Evolutionary conservation across 37 sponge, comb jelly and placozoan species (phyloP).

Genomic region (Mnemiopsis leidyi): DNA sequence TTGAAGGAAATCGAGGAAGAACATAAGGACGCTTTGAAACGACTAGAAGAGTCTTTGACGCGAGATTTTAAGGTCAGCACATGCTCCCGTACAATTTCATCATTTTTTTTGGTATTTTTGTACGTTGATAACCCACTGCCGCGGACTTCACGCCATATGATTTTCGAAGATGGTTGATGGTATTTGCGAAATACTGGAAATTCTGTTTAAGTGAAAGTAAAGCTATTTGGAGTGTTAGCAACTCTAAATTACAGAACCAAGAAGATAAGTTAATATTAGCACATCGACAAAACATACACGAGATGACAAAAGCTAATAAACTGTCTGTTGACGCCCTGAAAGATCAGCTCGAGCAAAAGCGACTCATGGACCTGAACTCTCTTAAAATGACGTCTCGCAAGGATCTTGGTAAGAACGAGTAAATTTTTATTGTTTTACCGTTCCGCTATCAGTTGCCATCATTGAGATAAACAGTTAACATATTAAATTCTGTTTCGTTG

Average conservation of each 20-base stretch:
- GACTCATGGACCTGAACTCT: conserved; percentile 27
- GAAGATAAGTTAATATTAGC: conserved; percentile 55
- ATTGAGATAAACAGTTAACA: background rate
- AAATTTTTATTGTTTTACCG: background rate
- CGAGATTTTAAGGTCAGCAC: background rate
- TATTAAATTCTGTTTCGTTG: too few species aligned
- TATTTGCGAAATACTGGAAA: too few species aligned
- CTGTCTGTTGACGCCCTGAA: conserved; percentile 69
- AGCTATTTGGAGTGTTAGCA: too few species aligned
- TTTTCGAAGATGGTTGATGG: too few species aligned
- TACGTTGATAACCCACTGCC: too few species aligned
- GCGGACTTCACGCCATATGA: too few species aligned
- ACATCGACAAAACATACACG: conserved; percentile 65
- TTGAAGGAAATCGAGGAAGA: background rate
- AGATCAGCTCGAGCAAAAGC: conserved; percentile 69
- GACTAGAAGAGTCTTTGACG: background rate
- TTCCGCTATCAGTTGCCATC: background rate
- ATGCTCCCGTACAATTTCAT: too few species aligned
- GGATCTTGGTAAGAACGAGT: background rate
- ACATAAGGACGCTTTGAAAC: conserved; percentile 21
- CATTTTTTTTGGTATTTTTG: too few species aligned
- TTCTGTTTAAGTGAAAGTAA: too few species aligned
- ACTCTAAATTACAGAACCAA: background rate
- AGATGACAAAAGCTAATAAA: conserved; percentile 71
- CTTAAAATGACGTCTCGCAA: conserved; percentile 4